Conservation (phyloP, 2,797 vertebrate genomes). For the Cyprinella venusta region DNA sequence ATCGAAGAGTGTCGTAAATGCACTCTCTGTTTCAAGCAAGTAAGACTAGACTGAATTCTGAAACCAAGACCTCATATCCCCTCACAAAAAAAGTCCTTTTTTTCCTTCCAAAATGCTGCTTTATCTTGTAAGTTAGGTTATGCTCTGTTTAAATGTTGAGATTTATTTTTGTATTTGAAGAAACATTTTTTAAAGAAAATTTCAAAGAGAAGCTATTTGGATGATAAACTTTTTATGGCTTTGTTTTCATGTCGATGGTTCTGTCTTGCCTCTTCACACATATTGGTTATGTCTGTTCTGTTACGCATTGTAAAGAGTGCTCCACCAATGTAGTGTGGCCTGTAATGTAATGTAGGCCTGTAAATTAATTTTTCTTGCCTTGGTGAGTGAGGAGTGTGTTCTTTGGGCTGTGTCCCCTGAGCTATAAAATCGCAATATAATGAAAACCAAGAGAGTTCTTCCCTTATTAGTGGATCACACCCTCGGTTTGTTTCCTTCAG, state of each 20-base stretch:
- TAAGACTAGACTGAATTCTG: conserved; percentile 34
- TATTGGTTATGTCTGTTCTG: conserved; percentile 24
- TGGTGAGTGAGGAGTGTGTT: conserved; percentile 35
- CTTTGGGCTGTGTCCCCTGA: conserved; percentile 20
- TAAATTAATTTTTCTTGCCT: conserved; percentile 56
- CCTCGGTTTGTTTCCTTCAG: conserved; percentile 9
- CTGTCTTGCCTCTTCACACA: conserved; percentile 35
- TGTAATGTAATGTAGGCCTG: conserved; percentile 43
- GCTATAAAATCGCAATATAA: conserved; percentile 44
- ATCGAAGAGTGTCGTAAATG: conserved; percentile 35
- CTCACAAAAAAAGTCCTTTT: conserved; percentile 52
- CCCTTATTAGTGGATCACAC: conserved; percentile 14
- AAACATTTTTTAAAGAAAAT: conserved; percentile 62
- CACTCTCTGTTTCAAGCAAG: conserved; percentile 27
- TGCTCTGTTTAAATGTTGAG: conserved; percentile 61
- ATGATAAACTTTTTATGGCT: conserved; percentile 53
- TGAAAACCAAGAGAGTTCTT: conserved; percentile 28
- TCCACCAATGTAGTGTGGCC: conserved; percentile 42
- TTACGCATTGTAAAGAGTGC: conserved; percentile 28
- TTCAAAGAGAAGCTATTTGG: conserved; percentile 72
- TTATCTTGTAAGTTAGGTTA: conserved; percentile 58
- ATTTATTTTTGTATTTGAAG: conserved; percentile 73
- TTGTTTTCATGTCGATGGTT: conserved; percentile 56
- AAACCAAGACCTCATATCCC: conserved; percentile 40
- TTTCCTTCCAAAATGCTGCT: conserved; percentile 66